Base-by-base conservation (phyloP, 2,888 invertebrate genomes). In the Syrphus vitripennis region DNA sequence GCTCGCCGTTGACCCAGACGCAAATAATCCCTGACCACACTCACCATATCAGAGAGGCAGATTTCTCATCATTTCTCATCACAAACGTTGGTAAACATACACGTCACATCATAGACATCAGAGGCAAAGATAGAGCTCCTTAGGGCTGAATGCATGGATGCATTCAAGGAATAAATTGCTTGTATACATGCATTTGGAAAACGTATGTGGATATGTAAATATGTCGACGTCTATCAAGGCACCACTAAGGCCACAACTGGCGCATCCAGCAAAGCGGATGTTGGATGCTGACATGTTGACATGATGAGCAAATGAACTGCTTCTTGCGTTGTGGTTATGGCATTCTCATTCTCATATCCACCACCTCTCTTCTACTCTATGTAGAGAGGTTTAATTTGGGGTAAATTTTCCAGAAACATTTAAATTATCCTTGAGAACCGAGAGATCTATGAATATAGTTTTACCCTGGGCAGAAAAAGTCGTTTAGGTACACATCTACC, bases 281-380 rank as follows among this genome's bases (percentile, higher is more conserved):
- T n/a, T 77, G 81, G 74, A 81, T 86, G 86, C 81, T 86, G 86
- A 86, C 86, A 86, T 86, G 86, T 81, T 86, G 86, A 86, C 86
- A 86, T 81, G 86, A 86, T 65, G 77, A 74, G 69, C 80, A 84
- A 84, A 84, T 84, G 80, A 80, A 84, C 84, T 80, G 76, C 74
- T 86, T 74, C 81, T 86, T 86, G 77, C 67, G 70, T 82, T 86
- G 81, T 48, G 77, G 77, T 74, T 72, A n/a, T n/a, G 45, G 42
- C 67, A 71, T 71, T 12, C 19, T 14, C 53, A 26, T 6, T 14
- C 48, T 16, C 10, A 16, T 34, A 59, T 5, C 7, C 19, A 59
- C 21, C 40, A 29, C 26, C 12, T 21, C n/a, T 19, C 12, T 16
- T 19, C 16, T n/a, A n/a, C n/a, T 34, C n/a, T 45, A n/a, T 72